Conservation (phyloP, 2,888 invertebrate genomes). For the Drosophila acutilabella region DNA sequence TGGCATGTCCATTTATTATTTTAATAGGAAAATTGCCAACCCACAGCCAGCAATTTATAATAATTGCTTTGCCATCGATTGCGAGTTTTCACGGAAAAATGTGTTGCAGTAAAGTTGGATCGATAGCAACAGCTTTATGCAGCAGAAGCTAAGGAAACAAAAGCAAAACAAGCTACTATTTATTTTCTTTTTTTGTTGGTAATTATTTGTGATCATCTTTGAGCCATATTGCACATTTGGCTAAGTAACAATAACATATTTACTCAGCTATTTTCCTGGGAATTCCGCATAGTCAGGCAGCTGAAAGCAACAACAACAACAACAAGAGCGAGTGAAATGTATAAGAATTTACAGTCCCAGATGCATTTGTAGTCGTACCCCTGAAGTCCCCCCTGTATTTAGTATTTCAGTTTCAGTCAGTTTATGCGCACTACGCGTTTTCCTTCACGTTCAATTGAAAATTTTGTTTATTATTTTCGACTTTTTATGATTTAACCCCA, state of each 20-base stretch:
- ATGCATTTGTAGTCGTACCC: constrained; percentile 13
- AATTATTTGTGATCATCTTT: constrained; percentile 41
- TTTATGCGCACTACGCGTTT: constrained; percentile 73
- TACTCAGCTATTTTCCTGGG: constrained; percentile 65
- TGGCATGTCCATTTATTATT: constrained; percentile 4
- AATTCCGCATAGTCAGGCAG: constrained; percentile 53
- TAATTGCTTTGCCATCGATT: constrained; percentile 39
- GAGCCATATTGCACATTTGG: constrained; percentile 30
- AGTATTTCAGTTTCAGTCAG: constrained; percentile 49
- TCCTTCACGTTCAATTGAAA: constrained; percentile 81
- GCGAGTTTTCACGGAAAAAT: constrained; percentile 35
- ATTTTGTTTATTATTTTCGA: constrained; percentile 78
- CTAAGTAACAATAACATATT: constrained; percentile 38
- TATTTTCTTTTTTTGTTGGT: constrained; percentile 16
- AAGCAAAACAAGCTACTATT: not conserved
- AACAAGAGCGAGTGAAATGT: not conserved
- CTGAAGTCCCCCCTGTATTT: constrained; percentile 32
- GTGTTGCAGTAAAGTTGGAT: not conserved
- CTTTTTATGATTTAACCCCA: constrained; percentile 81
- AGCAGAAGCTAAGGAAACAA: not conserved
- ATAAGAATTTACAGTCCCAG: not conserved
- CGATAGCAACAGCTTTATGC: constrained; percentile 7
- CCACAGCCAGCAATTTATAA: constrained; percentile 25
- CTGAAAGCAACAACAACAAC: constrained; percentile 6
- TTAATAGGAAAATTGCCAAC: constrained; percentile 2